Evolutionary conservation across 2,888 invertebrate species (phyloP), one percentile per base, ranked within the genome.

Genomic region (Suillia variegata): DNA sequence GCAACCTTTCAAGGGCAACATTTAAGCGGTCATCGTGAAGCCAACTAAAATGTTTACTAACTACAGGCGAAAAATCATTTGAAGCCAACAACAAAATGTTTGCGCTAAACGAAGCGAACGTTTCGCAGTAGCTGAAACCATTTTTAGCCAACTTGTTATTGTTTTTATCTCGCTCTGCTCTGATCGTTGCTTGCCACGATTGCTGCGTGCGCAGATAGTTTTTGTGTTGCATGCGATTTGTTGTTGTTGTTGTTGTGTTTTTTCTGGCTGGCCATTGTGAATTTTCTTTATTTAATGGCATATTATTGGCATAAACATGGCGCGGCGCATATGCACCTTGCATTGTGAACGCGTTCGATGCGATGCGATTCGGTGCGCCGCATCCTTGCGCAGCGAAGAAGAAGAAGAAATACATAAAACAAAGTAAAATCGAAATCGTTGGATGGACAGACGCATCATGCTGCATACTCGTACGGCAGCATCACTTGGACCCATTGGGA

Each of bases 241-340:
- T 26, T 26, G 5, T 26, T 26, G 26, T n/a, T n/a, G 26, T 26
- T 26, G 5, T 26, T 26, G 5, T 26, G 5, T 26, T 38, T n/a
- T 10, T 38, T 38, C n/a, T n/a, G 17, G 4, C 18, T 18, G 18
- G 3, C 45, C 45, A 45, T 45, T 45, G 45, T 45, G 45, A 3
- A 17, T 70, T 69, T 67, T 62, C 72, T 71, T 75, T 73, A 74
- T 69, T 74, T 72, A 75, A 72, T 72, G 72, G 75, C 72, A 72
- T 73, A 74, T 75, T 72, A 73, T 72, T 73, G 75, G 18, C 45
- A 45, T 45, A 45, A 45, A 45, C 45, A 45, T 45, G 45, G 45
- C 45, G 45, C n/a, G n/a, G n/a, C n/a, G 45, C 45, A 13, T 13
- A 20, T 56, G 56, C 56, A 56, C 56, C 56, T 56, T 56, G 56